Base-by-base conservation (phyloP, 2,888 invertebrate genomes). In the Margaritifera margaritifera region DNA sequence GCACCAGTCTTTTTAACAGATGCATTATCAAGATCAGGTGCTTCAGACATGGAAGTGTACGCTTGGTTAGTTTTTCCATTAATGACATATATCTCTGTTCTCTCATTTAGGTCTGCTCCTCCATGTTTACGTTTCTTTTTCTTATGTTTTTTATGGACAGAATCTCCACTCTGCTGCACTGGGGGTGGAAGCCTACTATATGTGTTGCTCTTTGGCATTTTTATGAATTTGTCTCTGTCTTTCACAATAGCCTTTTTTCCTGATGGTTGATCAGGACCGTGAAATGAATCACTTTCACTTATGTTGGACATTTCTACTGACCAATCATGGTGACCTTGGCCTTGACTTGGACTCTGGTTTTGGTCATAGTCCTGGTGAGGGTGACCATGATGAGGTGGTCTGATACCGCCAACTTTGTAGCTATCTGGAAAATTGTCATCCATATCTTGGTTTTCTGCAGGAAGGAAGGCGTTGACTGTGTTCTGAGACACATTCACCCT, bases 1-100 rank as follows among this genome's bases (percentile, higher is more conserved):
- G 81, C 80, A 15, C 77, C 82, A 54, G 76, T 83, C 68, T 79
- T 80, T 54, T 72, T 76, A n/a, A 81, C 59, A 20, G 81, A 80
- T 2, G 66, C 79, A 51, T 72, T 70, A 42, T 76, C 79, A 11
- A 61, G 25, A 5, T 71, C 69, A 24, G n/a, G n/a, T 51, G 55
- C 59, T 2, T 31, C 25, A 19, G 71, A 66, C 53, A 55, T 62
- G 20, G 22, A 56, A 22, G 8, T 24, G 53, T 64, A 75, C 11
- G 66, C 71, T 19, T 56, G 60, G 65, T 79, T 79, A 2, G 66
- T 59, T 52, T 71, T 25, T 6, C 68, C 67, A 6, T 75, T 68
- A 24, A 75, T 54, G 2, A 72, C 74, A 61, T 66, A 74, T 8
- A 70, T 77, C 6, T 58, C 66, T 27, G 72, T 74, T 58, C 74